Evolutionary conservation across 2,888 invertebrate genomes (phyloP).

Genomic region (Crocallis elinguaria): DNA sequence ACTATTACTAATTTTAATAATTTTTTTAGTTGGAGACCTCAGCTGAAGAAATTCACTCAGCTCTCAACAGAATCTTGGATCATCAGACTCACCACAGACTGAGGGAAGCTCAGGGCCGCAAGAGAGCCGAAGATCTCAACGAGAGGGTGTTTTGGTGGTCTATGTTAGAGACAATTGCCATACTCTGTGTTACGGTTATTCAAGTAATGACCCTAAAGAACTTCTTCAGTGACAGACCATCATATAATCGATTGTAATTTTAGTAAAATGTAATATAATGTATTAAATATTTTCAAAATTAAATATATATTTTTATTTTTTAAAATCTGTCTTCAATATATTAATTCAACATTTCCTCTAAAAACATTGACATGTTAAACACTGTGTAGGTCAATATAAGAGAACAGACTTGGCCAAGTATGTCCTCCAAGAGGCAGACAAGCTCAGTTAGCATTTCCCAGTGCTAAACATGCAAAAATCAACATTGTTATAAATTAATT

Average conservation of each 20-base stretch:
- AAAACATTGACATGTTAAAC: neutral
- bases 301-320: neutral
- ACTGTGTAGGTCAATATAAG: neutral
- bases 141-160: constrained; percentile 98
- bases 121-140: constrained; percentile 98
- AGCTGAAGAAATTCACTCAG: constrained; percentile 95
- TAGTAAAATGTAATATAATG: constrained; percentile 65
- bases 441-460: no score
- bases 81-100: constrained; percentile 98
- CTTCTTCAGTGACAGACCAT: constrained; percentile 89
- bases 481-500: no score
- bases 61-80: constrained; percentile 94
- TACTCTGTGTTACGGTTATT: constrained; percentile 93
- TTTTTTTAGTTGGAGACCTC: constrained; percentile 94
- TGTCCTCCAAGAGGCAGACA: no score
- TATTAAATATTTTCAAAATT: constrained; percentile 59
- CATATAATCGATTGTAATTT: constrained; percentile 75
- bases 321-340: neutral
- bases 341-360: neutral
- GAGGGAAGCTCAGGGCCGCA: constrained; percentile 97
- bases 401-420: no score
- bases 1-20: neutral
- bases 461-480: no score
- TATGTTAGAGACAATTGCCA: constrained; percentile 92
- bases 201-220: constrained; percentile 96